Evolutionary conservation across 1,140 invertebrate genomes (phyloP).

Genomic region (Manduca sexta): DNA sequence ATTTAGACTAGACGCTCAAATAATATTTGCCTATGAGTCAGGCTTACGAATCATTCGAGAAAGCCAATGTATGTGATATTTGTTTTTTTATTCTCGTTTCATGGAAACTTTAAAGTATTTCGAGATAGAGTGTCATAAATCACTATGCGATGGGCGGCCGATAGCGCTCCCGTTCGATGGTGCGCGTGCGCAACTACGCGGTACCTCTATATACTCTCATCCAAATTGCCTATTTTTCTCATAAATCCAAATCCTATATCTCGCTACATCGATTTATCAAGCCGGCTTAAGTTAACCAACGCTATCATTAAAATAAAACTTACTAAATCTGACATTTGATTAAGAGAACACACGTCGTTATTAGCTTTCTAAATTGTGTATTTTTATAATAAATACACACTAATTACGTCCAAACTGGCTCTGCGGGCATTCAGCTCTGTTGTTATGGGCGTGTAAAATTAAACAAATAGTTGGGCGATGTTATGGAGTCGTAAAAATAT

Average conservation of each 20-base stretch:
- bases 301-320: constrained; percentile 62
- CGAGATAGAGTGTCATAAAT: constrained; percentile 49
- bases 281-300: constrained; percentile 46
- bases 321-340: constrained; percentile 67
- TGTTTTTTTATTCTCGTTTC: constrained; percentile 26
- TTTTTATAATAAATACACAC: constrained; percentile 47
- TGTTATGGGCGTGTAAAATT: constrained; percentile 5
- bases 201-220: constrained; percentile 8
- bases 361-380: constrained; percentile 53
- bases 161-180: constrained; percentile 38
- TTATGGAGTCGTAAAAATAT: too few relatives aligned
- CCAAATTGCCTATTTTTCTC: constrained; percentile 17
- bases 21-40: too few relatives aligned
- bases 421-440: not conserved
- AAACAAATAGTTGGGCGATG: not conserved
- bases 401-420: constrained; percentile 25
- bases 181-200: constrained; percentile 19
- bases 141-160: constrained; percentile 49
- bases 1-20: too few relatives aligned
- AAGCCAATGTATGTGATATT: too few relatives aligned
- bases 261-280: constrained; percentile 50
- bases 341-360: constrained; percentile 52
- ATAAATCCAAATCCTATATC: constrained; percentile 45
- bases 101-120: constrained; percentile 37
- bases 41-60: too few relatives aligned